Percentiles rank a stretch among this genome's conserved stretches.
phyloP scores from a whole-genome alignment of 2,113 vertebrate genomes.

The Gulo gulo region DNA sequence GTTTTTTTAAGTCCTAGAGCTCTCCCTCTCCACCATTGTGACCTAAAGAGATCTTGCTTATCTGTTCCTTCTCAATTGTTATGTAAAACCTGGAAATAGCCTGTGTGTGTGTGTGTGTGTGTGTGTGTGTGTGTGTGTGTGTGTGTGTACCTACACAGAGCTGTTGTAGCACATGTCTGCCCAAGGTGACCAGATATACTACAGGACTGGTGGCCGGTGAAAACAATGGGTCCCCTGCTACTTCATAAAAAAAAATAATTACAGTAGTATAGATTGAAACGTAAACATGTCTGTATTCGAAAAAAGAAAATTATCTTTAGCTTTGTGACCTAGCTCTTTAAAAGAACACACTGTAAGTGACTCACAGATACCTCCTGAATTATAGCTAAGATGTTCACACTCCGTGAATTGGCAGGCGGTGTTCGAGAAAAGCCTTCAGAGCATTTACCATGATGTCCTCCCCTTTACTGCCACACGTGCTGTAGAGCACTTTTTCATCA shows the following conservation, averaged over 20 bases:
- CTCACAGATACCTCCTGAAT: not conserved
- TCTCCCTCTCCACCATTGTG: constrained; percentile 39
- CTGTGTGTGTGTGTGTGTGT: not conserved
- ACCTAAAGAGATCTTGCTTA: constrained; percentile 30
- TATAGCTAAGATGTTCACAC: not conserved
- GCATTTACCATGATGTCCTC: not conserved
- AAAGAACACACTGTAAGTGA: not conserved
- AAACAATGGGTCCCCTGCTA: not conserved
- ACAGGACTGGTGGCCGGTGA: not conserved
- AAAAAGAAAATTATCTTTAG: not conserved
- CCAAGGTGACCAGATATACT: not conserved
- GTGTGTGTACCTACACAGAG: not conserved
- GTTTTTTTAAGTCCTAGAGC: constrained; percentile 32
- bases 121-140: fast-evolving
- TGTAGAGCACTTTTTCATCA: not conserved
- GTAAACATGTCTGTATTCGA: not conserved
- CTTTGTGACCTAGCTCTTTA: not conserved
- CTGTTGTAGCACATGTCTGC: not conserved
- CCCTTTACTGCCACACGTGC: not conserved
- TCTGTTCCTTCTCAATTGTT: constrained; percentile 26
- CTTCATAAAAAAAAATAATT: not conserved
- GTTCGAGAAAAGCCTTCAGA: not conserved
- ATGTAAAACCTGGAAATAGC: not conserved
- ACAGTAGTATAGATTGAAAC: not conserved
- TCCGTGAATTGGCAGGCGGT: not conserved